Evolutionary conservation across 2,113 vertebrate genomes (phyloP), one percentile per base, ranked within the genome.

Genomic region (Prunella fulvescens): DNA sequence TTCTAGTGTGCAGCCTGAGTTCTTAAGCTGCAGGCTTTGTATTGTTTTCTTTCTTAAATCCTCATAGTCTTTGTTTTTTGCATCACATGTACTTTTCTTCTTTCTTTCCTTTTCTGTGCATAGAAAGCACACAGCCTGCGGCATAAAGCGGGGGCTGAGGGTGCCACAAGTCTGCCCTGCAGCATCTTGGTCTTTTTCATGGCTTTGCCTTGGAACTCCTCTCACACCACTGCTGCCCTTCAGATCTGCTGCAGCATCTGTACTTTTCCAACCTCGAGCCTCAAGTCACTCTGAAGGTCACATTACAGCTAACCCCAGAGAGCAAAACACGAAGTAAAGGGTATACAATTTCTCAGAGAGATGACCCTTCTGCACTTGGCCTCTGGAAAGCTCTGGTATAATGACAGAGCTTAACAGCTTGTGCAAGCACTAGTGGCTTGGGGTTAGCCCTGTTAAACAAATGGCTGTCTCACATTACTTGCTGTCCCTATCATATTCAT

Each of bases 381-480:
- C 66, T 93, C 85, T 94, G 95, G 78, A 86, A 97, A 93, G 94
- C 95, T 92, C 93, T 96, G 67, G 53, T 93, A 86, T 98, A 97
- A 97, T 93, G 86, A 96, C 97, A 97, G 97, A 97, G 96, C 93
- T 94, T 96, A 97, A 96, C 90, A 96, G 94, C 88, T 97, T 97
- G 71, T 95, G 90, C 93, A 95, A 96, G 91, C 73, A 56, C 74
- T 82, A 74, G 89, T 92, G 90, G 93, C 96, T 96, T 85, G 95
- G 73, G 92, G 91, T 98, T 96, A 96, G 91, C 92, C 78, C 96
- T 97, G 95, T 98, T 98, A 97, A 98, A 97, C 97, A 98, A 98
- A 97, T 96, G 94, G 71, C 70, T 82, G 77, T 93, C 95, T 98
- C 95, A 97, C 93, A 93, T 98, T 97, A 95, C 91, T 97, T 35